Evolutionary conservation across 2,797 vertebrate genomes (phyloP).

Genomic region (Phrynocephalus vlangalii): DNA sequence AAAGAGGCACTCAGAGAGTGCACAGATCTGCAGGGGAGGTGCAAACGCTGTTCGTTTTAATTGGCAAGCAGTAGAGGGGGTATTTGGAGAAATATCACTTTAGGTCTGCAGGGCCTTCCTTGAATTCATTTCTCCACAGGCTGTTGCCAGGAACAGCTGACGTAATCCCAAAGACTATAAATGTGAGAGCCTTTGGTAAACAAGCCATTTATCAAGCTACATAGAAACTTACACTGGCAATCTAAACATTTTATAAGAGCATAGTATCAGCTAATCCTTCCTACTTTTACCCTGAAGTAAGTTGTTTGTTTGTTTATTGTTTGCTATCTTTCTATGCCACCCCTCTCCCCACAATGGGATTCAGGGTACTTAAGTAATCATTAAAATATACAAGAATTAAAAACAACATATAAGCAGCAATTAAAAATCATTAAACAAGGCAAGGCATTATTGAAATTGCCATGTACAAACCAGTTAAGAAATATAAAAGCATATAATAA

Average conservation of each 20-base stretch:
- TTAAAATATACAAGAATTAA: too few species aligned
- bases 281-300: neutral
- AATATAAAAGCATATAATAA: too few species aligned
- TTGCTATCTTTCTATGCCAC: too few species aligned
- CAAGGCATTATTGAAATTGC: too few species aligned
- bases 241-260: constrained; percentile 16
- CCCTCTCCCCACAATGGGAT: too few species aligned
- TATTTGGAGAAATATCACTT: neutral
- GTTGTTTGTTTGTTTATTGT: too few species aligned
- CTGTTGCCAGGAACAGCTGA: constrained; percentile 31
- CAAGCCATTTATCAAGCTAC: constrained; percentile 29
- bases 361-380: too few species aligned
- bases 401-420: too few species aligned
- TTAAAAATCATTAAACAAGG: too few species aligned
- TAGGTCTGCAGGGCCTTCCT: neutral
- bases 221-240: constrained; percentile 1
- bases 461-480: too few species aligned
- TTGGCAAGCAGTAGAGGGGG: constrained; percentile 12
- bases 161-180: constrained; percentile 23
- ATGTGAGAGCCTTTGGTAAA: constrained; percentile 3
- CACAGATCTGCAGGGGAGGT: constrained; percentile 72
- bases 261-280: neutral
- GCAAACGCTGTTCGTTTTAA: constrained; percentile 58
- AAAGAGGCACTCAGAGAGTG: constrained; percentile 73
- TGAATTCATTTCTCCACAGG: constrained; percentile 24